Conservation (phyloP, 1,140 invertebrate genomes). For the Listronotus oregonensis region DNA sequence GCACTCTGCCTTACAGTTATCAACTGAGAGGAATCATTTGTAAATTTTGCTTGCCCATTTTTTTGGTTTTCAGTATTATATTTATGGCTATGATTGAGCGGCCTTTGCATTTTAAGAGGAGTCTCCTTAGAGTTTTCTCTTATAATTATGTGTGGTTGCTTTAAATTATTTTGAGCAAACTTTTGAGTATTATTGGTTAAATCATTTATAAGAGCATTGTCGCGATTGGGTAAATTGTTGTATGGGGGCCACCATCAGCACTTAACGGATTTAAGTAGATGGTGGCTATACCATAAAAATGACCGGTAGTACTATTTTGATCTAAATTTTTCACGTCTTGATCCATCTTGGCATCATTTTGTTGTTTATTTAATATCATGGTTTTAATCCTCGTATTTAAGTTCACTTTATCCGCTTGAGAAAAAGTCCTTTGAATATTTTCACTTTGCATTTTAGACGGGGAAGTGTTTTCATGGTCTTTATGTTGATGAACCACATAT, state of each 20-base stretch:
- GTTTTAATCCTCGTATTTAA: slow-evolving; percentile 83
- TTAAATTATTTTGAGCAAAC: slow-evolving; percentile 31
- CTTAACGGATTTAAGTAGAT: slow-evolving; percentile 72
- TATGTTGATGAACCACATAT: slow-evolving; percentile 19
- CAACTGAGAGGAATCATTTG: too few relatives aligned
- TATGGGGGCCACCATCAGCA: slow-evolving; percentile 78
- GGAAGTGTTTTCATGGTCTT: slow-evolving; percentile 17
- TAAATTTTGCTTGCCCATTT: too few relatives aligned
- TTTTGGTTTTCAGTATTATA: too few relatives aligned
- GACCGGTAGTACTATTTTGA: slow-evolving; percentile 77
- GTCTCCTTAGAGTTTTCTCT: background rate
- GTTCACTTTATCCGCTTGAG: slow-evolving; percentile 71
- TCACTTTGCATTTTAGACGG: slow-evolving; percentile 28
- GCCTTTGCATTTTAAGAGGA: background rate
- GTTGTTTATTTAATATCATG: slow-evolving; percentile 84
- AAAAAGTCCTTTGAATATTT: slow-evolving; percentile 50
- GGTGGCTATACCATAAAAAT: slow-evolving; percentile 94
- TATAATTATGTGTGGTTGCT: background rate
- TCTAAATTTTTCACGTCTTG: slow-evolving; percentile 61
- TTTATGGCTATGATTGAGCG: background rate
- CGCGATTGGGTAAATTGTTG: slow-evolving; percentile 50
- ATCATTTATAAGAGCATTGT: slow-evolving; percentile 8
- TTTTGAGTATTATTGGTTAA: slow-evolving; percentile 23
- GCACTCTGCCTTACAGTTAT: too few relatives aligned
- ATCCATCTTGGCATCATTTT: slow-evolving; percentile 61